Conservation (phyloP, 2,888 invertebrate genomes). For the Acheta domesticus region DNA sequence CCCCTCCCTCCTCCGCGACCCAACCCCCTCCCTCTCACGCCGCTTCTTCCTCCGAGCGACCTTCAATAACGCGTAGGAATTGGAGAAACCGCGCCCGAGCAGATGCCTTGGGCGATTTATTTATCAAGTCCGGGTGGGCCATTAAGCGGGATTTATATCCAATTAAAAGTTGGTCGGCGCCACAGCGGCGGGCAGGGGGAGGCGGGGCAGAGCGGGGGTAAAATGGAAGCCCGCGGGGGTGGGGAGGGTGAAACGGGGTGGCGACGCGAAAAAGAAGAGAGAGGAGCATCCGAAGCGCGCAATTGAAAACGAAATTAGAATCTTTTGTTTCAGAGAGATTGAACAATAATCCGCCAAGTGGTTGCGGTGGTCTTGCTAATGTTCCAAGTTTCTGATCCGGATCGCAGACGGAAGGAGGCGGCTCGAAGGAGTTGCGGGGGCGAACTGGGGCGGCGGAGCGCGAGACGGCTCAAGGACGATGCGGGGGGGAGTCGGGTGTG, state of each 20-base stretch:
- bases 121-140: background rate
- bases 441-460: no score
- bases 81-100: background rate
- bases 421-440: no score
- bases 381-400: no score
- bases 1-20: no score
- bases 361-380: background rate
- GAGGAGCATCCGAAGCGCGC: background rate
- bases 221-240: background rate
- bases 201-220: background rate
- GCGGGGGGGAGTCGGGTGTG: no score
- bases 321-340: background rate
- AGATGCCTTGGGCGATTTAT: slow-evolving; percentile 6
- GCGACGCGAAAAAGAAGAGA: background rate
- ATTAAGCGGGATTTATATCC: slow-evolving; percentile 1
- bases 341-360: background rate
- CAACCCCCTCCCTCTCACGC: background rate
- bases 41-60: background rate
- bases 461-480: no score
- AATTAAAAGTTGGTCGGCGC: background rate
- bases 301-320: slow-evolving; percentile 3
- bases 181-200: background rate
- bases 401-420: no score
- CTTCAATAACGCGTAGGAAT: background rate
- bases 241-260: background rate